Evolutionary conservation across 2,888 invertebrate genomes (phyloP).

Genomic region (Laspeyria flexula): DNA sequence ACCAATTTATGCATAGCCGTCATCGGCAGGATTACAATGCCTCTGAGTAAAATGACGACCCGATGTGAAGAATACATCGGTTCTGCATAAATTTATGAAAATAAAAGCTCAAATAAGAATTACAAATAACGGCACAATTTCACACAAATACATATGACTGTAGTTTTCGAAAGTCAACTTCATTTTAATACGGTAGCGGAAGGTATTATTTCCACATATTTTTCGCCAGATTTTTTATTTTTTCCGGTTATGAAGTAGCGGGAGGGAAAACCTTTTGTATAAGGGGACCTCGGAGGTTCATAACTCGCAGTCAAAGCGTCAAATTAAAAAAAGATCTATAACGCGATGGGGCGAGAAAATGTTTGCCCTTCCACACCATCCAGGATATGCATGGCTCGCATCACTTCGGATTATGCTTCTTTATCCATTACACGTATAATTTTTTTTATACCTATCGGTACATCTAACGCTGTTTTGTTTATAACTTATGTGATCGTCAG

Average conservation of each 20-base stretch:
- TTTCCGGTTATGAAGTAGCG: slow-evolving; percentile 32
- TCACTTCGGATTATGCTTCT: neutral
- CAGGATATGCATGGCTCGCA: slow-evolving; percentile 10
- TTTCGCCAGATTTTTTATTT: slow-evolving; percentile 26
- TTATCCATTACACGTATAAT: neutral
- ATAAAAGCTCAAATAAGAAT: neutral
- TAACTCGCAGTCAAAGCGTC: slow-evolving; percentile 35
- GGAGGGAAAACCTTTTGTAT: slow-evolving; percentile 28
- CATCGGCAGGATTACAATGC: slow-evolving; percentile 64
- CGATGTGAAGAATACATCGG: slow-evolving; percentile 13
- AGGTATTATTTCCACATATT: slow-evolving; percentile 28
- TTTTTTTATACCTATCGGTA: neutral
- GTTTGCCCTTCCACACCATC: slow-evolving; percentile 17
- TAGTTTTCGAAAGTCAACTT: slow-evolving; percentile 15
- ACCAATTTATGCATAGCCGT: slow-evolving; percentile 73
- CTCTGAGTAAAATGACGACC: slow-evolving; percentile 38
- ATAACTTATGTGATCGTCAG: too few relatives aligned
- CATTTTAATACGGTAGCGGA: slow-evolving; percentile 18
- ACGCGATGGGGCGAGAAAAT: slow-evolving; percentile 26
- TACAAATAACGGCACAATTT: neutral
- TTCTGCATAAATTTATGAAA: slow-evolving; percentile 1
- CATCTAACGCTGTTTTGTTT: too few relatives aligned
- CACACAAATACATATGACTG: neutral
- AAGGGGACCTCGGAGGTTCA: slow-evolving; percentile 38
- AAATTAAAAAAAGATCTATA: slow-evolving; percentile 36